Conservation (phyloP, 2,797 vertebrate genomes). For the Pachyuromys duprasi region DNA sequence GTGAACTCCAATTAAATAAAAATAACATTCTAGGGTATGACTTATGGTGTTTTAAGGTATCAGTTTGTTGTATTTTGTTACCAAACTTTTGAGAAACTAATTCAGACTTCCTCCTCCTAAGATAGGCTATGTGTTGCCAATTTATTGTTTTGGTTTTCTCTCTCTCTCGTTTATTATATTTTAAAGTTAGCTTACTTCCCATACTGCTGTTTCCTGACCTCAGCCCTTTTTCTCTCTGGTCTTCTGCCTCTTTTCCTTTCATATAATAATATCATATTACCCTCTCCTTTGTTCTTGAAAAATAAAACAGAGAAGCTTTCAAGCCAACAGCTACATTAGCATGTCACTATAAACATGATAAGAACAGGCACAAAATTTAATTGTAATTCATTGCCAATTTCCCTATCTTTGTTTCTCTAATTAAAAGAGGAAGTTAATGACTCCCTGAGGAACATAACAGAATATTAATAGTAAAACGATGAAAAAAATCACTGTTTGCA, state of each 20-base stretch:
- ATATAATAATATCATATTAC: not conserved
- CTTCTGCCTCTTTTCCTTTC: not conserved
- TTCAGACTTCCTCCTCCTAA: not conserved
- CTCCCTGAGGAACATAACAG: not conserved
- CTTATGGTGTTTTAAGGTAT: not conserved
- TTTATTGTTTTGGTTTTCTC: not conserved
- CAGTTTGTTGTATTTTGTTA: not conserved
- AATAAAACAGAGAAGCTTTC: not conserved
- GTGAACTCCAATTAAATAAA: no score
- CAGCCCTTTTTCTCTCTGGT: not conserved
- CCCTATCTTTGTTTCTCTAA: slow-evolving; percentile 57
- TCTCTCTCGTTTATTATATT: not conserved
- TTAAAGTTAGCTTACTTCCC: not conserved
- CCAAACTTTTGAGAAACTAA: not conserved
- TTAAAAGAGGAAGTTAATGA: slow-evolving; percentile 69
- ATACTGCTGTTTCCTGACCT: not conserved
- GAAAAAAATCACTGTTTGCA: slow-evolving; percentile 18
- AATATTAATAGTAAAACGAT: slow-evolving; percentile 2
- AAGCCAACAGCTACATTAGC: slow-evolving; percentile 47
- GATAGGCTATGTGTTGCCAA: rapidly evolving
- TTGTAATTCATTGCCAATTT: slow-evolving; percentile 51
- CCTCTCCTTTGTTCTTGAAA: not conserved
- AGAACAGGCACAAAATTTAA: slow-evolving; percentile 24
- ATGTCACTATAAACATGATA: slow-evolving; percentile 63
- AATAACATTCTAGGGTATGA: not conserved